Conservation (phyloP, 1,140 invertebrate species). For the Neomicropteryx cornuta region DNA sequence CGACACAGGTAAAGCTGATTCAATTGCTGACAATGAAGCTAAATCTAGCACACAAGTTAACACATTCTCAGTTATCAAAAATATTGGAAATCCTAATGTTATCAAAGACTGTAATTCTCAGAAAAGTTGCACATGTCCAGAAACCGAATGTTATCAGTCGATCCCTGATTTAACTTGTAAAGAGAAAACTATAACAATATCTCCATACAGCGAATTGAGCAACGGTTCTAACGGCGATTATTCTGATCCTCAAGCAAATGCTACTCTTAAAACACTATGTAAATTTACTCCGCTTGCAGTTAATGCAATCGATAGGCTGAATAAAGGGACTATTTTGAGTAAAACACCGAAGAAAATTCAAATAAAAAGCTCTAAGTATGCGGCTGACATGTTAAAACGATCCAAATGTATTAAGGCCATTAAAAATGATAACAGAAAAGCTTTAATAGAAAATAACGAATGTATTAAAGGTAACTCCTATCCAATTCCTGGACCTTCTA, state of each 20-base stretch:
- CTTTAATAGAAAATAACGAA: too few relatives aligned
- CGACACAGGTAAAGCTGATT: conserved; percentile 4
- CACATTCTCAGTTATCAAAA: conserved; percentile 36
- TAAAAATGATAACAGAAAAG: too few relatives aligned
- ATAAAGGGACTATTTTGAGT: conserved; percentile 20
- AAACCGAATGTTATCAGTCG: conserved; percentile 18
- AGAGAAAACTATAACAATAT: conserved; percentile 37
- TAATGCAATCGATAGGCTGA: conserved; percentile 19
- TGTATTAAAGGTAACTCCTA: too few relatives aligned
- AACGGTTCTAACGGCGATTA: conserved; percentile 18
- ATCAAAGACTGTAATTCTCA: conserved; percentile 22
- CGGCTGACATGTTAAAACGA: too few relatives aligned
- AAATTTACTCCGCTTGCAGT: too few relatives aligned
- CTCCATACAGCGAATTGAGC: conserved; percentile 37
- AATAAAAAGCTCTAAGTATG: conserved; percentile 11
- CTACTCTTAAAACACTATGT: too few relatives aligned
- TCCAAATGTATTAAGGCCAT: too few relatives aligned
- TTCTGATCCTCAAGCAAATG: too few relatives aligned
- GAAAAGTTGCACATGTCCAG: conserved; percentile 10
- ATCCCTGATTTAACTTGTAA: conserved; percentile 37
- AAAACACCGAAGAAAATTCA: conserved; percentile 16
- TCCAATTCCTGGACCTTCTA: too few relatives aligned
- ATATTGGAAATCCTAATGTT: conserved; percentile 25
- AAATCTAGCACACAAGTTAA: conserved; percentile 17
- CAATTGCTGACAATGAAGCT: too few relatives aligned